Base-by-base conservation (phyloP, 2,113 vertebrate genomes). In the Alosa alosa region DNA sequence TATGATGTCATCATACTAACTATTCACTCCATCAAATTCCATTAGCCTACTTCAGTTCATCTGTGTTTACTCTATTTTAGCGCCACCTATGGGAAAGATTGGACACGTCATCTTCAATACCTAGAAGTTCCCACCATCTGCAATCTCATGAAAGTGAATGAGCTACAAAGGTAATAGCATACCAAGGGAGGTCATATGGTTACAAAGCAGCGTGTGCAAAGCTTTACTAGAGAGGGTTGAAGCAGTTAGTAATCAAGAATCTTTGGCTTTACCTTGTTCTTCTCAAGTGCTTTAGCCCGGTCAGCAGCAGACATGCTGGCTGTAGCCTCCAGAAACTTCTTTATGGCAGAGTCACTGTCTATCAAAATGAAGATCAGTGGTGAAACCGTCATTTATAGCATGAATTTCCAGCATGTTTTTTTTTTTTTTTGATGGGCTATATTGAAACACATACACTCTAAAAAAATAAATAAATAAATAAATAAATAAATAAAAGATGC, bases 301-400 rank as follows among this genome's bases (percentile, higher is more conserved):
- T 98, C 97, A 87, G 96, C 97, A 83, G 97, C 94, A 87, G 97
- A 96, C 92, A 98, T 90, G 75, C 92, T 93, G 81, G 95, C 95
- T 0, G 98, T 98, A 87, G 97, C 95, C 84, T 96, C 95, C 8
- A 99, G 95, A 91, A 99, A 99, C 81, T 95, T 96, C 94, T 99
- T 99, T 92, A 99, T 91, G 83, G 95, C 92, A 41, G 98, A 99
- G 11, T 93, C 95, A 84, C 92, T 90, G 81, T 95, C 98, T 99
- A 91, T 81, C 89, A 36, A 7, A 36, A 31, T 1, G 3, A 11
- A 72, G 3, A 72, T 9, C 64, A 36, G 10, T 11, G 25, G 25
- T 72, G 64, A 4, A 60, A 55, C 0, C 3, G 18, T 60, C 55
- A 60, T 60, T 60, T 60, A 22, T 60, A 18, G 52, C 15, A 55